Conservation (phyloP, 2,113 vertebrate species). For the Saimiri boliviensis region DNA sequence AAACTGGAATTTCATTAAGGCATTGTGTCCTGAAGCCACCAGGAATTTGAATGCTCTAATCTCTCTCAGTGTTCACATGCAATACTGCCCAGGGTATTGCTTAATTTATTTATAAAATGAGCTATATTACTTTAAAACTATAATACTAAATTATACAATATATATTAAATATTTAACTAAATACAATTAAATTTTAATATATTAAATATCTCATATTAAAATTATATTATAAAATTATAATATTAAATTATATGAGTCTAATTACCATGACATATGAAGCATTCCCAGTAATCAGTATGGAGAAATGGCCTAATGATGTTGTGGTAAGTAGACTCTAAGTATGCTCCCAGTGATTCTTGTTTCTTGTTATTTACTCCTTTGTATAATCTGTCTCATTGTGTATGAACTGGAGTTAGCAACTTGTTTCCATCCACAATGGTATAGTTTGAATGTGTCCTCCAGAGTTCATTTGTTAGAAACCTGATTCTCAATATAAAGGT, state of each 20-base stretch:
- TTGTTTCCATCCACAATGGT: neutral
- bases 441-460: too few relatives aligned
- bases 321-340: neutral
- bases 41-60: neutral
- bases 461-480: too few relatives aligned
- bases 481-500: too few relatives aligned
- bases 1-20: neutral
- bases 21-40: neutral
- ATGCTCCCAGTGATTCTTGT: neutral
- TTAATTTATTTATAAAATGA: neutral
- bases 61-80: neutral
- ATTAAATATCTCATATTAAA: too few relatives aligned
- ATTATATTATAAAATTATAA: neutral
- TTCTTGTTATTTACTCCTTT: neutral
- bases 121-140: neutral
- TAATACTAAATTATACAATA: neutral
- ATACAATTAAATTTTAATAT: too few relatives aligned
- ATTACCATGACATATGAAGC: neutral
- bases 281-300: neutral
- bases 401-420: neutral
- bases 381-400: neutral
- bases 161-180: neutral
- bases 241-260: neutral
- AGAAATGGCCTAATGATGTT: neutral
- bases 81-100: neutral